A percentile compares a stretch with the other conserved stretches of the same genome.
Evolutionary conservation across 2,888 invertebrate genomes (phyloP).

Genomic region (Copidosoma aretas): DNA sequence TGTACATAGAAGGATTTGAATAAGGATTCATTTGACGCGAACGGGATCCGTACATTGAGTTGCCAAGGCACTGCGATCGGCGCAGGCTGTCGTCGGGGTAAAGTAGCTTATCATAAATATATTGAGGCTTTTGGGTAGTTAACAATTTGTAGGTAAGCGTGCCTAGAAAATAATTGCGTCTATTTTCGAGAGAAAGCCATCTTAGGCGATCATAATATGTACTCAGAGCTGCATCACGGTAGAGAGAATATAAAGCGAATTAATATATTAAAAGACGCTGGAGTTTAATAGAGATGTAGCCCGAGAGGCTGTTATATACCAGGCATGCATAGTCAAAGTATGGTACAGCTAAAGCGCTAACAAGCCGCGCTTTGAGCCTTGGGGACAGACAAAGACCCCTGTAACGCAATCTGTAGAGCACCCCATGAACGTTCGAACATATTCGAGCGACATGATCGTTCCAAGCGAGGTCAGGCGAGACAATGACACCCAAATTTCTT

Average conservation of each 20-base stretch:
- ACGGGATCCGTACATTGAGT: no score
- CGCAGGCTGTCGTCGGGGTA: no score
- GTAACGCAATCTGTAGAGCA: not conserved
- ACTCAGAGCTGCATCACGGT: not conserved
- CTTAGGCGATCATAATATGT: not conserved
- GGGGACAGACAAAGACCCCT: not conserved
- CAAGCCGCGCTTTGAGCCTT: not conserved
- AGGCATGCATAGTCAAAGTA: constrained; percentile 14
- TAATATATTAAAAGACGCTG: not conserved
- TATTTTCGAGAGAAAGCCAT: not conserved
- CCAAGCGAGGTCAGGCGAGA: not conserved
- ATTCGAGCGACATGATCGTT: not conserved
- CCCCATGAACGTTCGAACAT: not conserved
- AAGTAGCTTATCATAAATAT: not conserved
- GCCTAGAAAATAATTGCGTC: not conserved
- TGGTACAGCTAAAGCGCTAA: not conserved
- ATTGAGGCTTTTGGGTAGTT: not conserved
- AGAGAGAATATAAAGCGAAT: not conserved
- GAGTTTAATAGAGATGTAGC: not conserved
- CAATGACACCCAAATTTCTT: not conserved
- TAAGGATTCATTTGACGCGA: no score
- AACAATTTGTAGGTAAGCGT: not conserved
- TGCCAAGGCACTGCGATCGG: not conserved
- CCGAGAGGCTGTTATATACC: not conserved
- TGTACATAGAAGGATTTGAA: no score